Conservation (phyloP, 2,797 vertebrate genomes). For the Cichlasoma orientale region DNA sequence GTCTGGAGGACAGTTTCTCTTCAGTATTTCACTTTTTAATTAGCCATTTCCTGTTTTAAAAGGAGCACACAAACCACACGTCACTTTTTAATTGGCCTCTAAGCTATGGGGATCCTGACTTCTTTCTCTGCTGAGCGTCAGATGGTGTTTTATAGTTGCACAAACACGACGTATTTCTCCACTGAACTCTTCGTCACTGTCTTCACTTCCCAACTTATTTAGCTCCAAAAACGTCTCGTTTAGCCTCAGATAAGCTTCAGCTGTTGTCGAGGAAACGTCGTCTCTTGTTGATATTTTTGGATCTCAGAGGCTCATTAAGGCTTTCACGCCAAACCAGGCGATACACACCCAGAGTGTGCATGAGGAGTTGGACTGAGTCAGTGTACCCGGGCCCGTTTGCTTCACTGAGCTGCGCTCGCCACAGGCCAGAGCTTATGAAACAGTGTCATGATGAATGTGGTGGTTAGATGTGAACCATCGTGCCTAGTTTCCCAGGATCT, state of each 20-base stretch:
- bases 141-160: not conserved
- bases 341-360: slow-evolving; percentile 20
- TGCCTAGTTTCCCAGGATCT: slow-evolving; percentile 2
- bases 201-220: not conserved
- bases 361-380: slow-evolving; percentile 47
- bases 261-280: slow-evolving; percentile 50
- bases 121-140: not conserved
- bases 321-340: slow-evolving; percentile 42
- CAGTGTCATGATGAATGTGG: slow-evolving; percentile 65
- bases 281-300: slow-evolving; percentile 55
- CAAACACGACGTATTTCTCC: not conserved
- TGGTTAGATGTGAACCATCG: slow-evolving; percentile 50
- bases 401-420: slow-evolving; percentile 54
- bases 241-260: not conserved
- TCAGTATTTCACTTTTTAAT: slow-evolving; percentile 6
- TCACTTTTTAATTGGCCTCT: slow-evolving; percentile 31
- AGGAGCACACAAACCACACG: not conserved
- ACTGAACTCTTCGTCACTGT: not conserved
- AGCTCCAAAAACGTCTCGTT: slow-evolving; percentile 17
- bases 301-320: slow-evolving; percentile 58
- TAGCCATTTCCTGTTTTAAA: slow-evolving; percentile 21
- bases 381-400: slow-evolving; percentile 47
- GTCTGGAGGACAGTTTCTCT: not conserved
- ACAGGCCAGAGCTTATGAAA: slow-evolving; percentile 67
- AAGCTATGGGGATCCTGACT: not conserved